Evolutionary conservation across 2,797 vertebrate genomes (phyloP), one percentile per base, ranked within the genome.

Genomic region (Myotis planiceps): DNA sequence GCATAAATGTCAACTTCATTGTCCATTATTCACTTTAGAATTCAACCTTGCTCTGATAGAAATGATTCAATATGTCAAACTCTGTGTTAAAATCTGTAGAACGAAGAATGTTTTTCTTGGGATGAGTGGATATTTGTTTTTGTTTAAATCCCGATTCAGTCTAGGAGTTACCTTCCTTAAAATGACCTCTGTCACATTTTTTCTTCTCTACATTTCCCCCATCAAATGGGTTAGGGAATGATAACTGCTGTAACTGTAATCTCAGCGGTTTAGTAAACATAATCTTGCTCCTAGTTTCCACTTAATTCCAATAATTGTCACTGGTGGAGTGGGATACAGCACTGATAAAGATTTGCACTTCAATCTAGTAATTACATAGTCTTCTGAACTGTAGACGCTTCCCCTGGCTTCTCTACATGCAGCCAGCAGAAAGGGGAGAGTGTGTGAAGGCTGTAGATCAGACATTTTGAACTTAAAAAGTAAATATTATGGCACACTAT

Each of bases 311-410:
- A 19, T 23, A 55, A 49, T 0, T 4, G 7, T 75, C 18, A 34
- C 0, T 9, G 21, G 5, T 9, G 9, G 1, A 15, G 1, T 55
- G 1, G 0, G 1, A 0, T 42, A 16, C 9, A 68, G n/a, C 0
- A 75, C 23, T 60, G 25, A 5, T 0, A 19, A 37, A 5, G 10
- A 29, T 23, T 9, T 21, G 84, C 42, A 76, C 1, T 85, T 83
- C 0, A 12, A 6, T 1, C 23, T 25, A 47, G 3, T 16, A 58
- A 19, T 6, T 18, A 2, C 39, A 68, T 5, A 60, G 2, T 55
- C 18, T 34, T 53, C 29, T 39, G 25, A 27, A 45, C 18, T 58
- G 32, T 6, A 16, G 6, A 32, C 27, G 16, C 0, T 23, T 75
- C 29, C 14, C 18, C 13, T 65, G 15, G 12, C 34, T 23, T 51